A percentile compares a stretch with the other conserved stretches of the same genome.
Evolutionary conservation across 2,113 vertebrate species (phyloP).

Genomic region (Collichthys lucidus): DNA sequence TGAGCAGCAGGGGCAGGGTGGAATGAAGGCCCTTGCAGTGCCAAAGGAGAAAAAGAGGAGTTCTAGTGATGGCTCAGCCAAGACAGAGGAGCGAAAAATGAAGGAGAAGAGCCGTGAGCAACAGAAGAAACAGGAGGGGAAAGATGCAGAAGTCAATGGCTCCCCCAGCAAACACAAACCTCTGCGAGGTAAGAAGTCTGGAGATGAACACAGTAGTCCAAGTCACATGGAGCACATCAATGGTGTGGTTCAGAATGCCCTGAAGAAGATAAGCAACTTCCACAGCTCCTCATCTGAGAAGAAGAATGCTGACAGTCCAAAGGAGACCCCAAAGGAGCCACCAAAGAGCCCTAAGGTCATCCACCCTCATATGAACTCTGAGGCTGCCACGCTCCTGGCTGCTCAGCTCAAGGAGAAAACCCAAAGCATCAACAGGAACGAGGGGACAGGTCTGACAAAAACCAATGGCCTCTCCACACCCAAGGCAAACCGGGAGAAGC

Average conservation of each 20-base stretch:
- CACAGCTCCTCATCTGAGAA: slow-evolving; percentile 86
- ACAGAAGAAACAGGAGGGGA: slow-evolving; percentile 76
- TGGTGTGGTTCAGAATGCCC: slow-evolving; percentile 89
- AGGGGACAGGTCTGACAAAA: slow-evolving; percentile 82
- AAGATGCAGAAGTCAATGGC: slow-evolving; percentile 69
- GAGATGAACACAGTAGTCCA: slow-evolving; percentile 78
- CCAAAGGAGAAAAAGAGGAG: slow-evolving; percentile 88
- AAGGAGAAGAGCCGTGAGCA: slow-evolving; percentile 85
- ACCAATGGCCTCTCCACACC: slow-evolving; percentile 84
- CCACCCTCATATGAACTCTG: slow-evolving; percentile 89
- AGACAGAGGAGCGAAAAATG: slow-evolving; percentile 84
- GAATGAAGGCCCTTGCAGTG: slow-evolving; percentile 81
- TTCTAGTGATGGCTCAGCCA: slow-evolving; percentile 86
- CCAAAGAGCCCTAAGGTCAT: slow-evolving; percentile 88
- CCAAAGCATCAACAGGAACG: slow-evolving; percentile 93
- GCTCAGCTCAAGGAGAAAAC: slow-evolving; percentile 98
- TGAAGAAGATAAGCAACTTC: slow-evolving; percentile 89
- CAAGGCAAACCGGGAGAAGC: slow-evolving; percentile 89
- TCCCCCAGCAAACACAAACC: slow-evolving; percentile 86
- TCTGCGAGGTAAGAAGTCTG: slow-evolving; percentile 82
- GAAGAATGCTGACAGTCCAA: slow-evolving; percentile 81
- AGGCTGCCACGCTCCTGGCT: slow-evolving; percentile 90
- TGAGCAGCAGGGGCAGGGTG: slow-evolving; percentile 81
- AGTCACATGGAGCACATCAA: slow-evolving; percentile 89
- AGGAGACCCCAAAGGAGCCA: slow-evolving; percentile 85